Percentiles rank a stretch among this genome's conserved stretches.
phyloP scores from a whole-genome alignment of 2,797 vertebrate species.

The Pteronotus mesoamericanus region DNA sequence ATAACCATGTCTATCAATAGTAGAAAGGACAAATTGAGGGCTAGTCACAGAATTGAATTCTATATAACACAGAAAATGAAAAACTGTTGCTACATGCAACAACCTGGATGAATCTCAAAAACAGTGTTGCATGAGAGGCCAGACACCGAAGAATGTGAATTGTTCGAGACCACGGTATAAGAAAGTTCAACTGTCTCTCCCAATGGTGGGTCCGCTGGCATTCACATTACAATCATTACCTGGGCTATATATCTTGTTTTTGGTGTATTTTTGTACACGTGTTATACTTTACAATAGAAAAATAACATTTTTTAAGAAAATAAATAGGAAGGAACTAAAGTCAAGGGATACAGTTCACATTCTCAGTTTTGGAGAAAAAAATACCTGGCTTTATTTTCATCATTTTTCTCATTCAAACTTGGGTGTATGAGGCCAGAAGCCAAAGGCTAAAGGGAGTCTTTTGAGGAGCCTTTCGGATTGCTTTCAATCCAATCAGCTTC shows the following conservation, averaged over 20 bases:
- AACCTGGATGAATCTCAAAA: background rate
- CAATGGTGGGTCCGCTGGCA: background rate
- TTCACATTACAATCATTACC: background rate
- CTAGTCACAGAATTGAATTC: background rate
- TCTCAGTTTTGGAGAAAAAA: background rate
- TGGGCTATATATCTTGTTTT: background rate
- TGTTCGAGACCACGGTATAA: background rate
- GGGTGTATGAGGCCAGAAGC: background rate
- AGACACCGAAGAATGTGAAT: background rate
- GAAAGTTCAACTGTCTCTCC: background rate
- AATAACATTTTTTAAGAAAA: background rate
- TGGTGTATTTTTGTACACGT: background rate
- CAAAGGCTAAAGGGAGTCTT: background rate
- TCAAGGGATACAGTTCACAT: background rate
- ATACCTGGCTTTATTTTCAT: background rate
- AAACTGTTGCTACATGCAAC: background rate
- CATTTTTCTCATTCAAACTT: background rate
- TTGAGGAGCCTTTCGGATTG: background rate
- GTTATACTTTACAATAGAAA: background rate
- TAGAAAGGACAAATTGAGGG: background rate
- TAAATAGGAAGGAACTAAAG: background rate
- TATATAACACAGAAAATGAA: background rate
- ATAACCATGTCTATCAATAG: background rate
- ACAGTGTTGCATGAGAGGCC: background rate
- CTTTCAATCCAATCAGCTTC: background rate